Evolutionary conservation across 1,140 invertebrate species (phyloP), one percentile per base, ranked within the genome.

Genomic region (Caenorhabditis tropicalis): DNA sequence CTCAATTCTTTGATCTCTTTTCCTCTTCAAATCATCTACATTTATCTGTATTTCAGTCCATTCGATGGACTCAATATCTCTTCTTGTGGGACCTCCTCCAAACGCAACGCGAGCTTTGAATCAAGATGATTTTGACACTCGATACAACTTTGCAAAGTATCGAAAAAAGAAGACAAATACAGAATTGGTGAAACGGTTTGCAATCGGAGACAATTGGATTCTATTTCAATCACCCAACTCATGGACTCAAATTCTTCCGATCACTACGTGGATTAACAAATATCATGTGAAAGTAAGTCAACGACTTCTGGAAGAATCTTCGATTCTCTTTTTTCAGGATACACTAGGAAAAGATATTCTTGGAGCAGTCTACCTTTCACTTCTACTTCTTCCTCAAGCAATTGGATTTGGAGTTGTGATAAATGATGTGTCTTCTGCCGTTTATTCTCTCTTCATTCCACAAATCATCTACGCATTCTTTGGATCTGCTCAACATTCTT

Each of bases 71-170:
- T 74, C 65, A 46, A 74, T 74, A 7, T 74, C 65, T 21, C n/a
- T 74, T 10, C 65, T 74, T 7, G 65, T 74, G 6, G 65, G 65
- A 24, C 65, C 65, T 1, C 36, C 65, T 21, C 65, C 65, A 3
- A 74, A 74, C n/a, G 65, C 65, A 1, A 24, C 65, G 19, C 16
- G 65, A 43, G 65, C 65, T 12, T 24, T 74, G 10, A 74, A 43
- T 24, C 65, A 74, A 74, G 65, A 74, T 24, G 65, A 74, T 43
- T 74, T 74, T 46, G 65, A 74, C 21, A 74, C 65, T 2, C 36
- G 65, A 21, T 74, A 74, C 36, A 74, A 74, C n/a, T 74, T 74
- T 74, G 65, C 65, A 39, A 74, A 74, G 29, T 74, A 74, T 24
- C 65, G 65, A 10, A 74, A 74, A 12, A 74, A 74, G 65, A 74